These are phyloP conservation scores for Poicephalus meyeri DNA, from an alignment of 2,113 vertebrate genomes.

Conservation along the genomic window DNA sequence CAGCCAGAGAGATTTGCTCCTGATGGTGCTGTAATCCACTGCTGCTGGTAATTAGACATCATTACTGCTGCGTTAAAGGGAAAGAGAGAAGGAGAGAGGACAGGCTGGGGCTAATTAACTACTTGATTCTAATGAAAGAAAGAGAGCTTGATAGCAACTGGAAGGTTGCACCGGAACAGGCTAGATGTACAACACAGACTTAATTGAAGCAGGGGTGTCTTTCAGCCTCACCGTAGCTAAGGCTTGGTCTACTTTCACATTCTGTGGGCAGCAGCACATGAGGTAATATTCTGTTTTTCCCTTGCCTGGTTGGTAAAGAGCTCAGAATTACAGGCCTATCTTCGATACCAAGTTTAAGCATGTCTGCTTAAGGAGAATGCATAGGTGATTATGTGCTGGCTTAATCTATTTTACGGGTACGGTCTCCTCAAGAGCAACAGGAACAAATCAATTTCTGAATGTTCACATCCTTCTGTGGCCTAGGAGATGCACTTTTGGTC, in stretches of 20 bases:
- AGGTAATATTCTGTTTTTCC: conserved; percentile 16
- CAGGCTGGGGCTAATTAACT: conserved; percentile 84
- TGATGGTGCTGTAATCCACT: conserved; percentile 77
- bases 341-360: conserved; percentile 27
- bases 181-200: conserved; percentile 64
- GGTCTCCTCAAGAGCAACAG: conserved; percentile 46
- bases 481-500: conserved; percentile 74
- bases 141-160: conserved; percentile 77
- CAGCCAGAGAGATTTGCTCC: conserved; percentile 71
- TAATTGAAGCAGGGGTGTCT: conserved; percentile 69
- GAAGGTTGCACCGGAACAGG: conserved; percentile 70
- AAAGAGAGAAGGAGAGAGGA: conserved; percentile 78
- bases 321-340: conserved; percentile 12
- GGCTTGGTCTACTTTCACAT: conserved; percentile 53
- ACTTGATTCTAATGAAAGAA: conserved; percentile 83
- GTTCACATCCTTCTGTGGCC: conserved; percentile 66
- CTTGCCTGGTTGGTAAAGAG: conserved; percentile 1
- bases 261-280: neutral
- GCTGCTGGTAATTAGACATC: conserved; percentile 84
- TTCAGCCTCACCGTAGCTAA: conserved; percentile 52
- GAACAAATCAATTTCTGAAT: conserved; percentile 60
- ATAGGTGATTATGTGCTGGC: conserved; percentile 4
- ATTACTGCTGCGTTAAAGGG: conserved; percentile 79
- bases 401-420: conserved; percentile 49
- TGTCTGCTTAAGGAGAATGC: neutral